Conservation (phyloP, 2,888 invertebrate species). For the Clitarchus hookeri region DNA sequence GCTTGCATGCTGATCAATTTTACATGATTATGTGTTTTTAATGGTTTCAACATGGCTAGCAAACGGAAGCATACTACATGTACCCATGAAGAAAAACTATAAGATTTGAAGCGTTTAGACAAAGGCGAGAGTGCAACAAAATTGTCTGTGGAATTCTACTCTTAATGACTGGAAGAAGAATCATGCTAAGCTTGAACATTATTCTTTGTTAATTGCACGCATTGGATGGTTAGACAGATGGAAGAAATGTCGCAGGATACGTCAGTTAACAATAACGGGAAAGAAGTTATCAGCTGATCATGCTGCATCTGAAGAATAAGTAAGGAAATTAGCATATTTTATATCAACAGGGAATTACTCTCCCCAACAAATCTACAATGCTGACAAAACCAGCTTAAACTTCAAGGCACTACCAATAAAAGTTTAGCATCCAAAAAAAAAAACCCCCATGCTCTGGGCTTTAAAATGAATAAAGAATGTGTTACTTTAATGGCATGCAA, state of each 20-base stretch:
- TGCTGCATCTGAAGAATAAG: not conserved
- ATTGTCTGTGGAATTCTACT: not conserved
- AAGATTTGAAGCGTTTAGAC: too few species aligned
- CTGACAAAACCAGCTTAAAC: conserved; percentile 44
- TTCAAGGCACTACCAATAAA: conserved; percentile 44
- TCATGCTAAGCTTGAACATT: not conserved
- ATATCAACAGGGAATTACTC: conserved; percentile 16
- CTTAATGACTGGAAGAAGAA: not conserved
- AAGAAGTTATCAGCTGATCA: not conserved
- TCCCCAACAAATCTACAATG: too few species aligned
- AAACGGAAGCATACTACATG: too few species aligned
- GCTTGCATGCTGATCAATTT: too few species aligned
- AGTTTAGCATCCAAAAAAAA: conserved; percentile 37
- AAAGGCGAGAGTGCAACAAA: too few species aligned
- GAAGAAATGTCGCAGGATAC: not conserved
- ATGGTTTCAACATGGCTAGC: too few species aligned
- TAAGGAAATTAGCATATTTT: not conserved
- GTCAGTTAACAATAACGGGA: not conserved
- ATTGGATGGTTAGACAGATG: not conserved
- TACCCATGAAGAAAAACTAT: too few species aligned
- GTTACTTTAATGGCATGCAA: conserved; percentile 47
- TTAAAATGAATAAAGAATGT: conserved; percentile 42
- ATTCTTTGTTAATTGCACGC: not conserved
- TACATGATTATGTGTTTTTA: too few species aligned
- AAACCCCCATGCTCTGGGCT: conserved; percentile 39